phyloP scores from a whole-genome alignment of 2,888 invertebrate genomes.

The Pandemis corylana region DNA sequence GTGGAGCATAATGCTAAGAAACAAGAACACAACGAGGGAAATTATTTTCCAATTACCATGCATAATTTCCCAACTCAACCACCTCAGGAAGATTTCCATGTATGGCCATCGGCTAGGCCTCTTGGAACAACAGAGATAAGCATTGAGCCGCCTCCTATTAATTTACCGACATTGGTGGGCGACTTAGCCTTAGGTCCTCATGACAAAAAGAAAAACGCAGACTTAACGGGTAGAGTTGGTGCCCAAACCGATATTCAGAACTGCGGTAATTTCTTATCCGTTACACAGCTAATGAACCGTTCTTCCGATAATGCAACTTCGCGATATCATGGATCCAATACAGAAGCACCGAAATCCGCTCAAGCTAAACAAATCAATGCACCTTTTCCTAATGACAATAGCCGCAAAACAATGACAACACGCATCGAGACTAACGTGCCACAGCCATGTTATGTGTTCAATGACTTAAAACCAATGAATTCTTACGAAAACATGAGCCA shows the following conservation, averaged over 20 bases:
- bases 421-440: conserved; percentile 67
- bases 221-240: conserved; percentile 59
- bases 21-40: conserved; percentile 68
- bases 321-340: conserved; percentile 64
- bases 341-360: conserved; percentile 61
- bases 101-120: conserved; percentile 76
- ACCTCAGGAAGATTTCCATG: conserved; percentile 74
- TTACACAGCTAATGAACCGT: conserved; percentile 80
- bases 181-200: conserved; percentile 79
- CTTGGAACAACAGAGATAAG: conserved; percentile 79
- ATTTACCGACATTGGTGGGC: conserved; percentile 77
- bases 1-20: conserved; percentile 63
- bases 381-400: conserved; percentile 63
- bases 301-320: conserved; percentile 70
- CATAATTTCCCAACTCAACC: conserved; percentile 73
- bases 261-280: conserved; percentile 77
- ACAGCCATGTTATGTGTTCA: conserved; percentile 72
- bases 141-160: conserved; percentile 80
- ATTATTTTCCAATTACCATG: conserved; percentile 77
- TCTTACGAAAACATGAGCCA: conserved; percentile 68
- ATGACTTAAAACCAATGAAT: conserved; percentile 67
- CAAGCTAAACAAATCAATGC: conserved; percentile 65
- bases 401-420: conserved; percentile 63
- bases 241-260: conserved; percentile 71
- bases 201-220: conserved; percentile 74